Percentiles rank a stretch among this genome's conserved stretches.
Evolutionary conservation across 1,140 invertebrate genomes (phyloP).

Genomic region (Oreohelix idahoensis): DNA sequence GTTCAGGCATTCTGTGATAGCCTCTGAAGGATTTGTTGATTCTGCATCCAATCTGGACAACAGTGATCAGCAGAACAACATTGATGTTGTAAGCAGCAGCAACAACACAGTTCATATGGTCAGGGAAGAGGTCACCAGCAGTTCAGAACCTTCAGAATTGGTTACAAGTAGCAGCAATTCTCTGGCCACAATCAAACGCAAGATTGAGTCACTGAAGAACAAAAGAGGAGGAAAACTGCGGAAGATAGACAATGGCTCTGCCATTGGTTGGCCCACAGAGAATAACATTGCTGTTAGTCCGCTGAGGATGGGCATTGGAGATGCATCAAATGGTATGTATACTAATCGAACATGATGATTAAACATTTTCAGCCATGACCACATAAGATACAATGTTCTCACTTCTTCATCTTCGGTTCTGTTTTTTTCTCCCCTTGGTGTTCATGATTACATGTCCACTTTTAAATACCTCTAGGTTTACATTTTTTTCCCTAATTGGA

Average conservation of each 20-base stretch:
- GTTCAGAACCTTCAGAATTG: conserved; percentile 16
- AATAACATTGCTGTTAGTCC: conserved; percentile 35
- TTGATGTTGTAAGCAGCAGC: background rate
- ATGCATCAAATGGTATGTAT: background rate
- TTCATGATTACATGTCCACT: too few relatives aligned
- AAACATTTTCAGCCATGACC: too few relatives aligned
- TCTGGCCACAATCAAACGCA: conserved; percentile 31
- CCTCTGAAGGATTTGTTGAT: background rate
- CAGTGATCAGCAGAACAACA: background rate
- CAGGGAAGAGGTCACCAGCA: conserved; percentile 26
- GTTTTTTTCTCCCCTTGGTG: too few relatives aligned
- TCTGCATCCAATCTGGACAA: background rate
- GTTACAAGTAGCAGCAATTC: conserved; percentile 32
- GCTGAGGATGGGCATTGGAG: background rate
- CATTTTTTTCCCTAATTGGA: too few relatives aligned
- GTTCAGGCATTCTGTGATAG: background rate
- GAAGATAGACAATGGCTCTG: conserved; percentile 9
- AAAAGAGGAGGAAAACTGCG: conserved; percentile 29
- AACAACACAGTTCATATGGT: background rate
- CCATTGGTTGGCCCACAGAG: conserved; percentile 19
- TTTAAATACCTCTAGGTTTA: too few relatives aligned
- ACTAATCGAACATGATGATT: too few relatives aligned
- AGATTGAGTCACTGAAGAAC: conserved; percentile 29
- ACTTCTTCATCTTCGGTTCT: too few relatives aligned
- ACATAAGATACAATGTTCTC: too few relatives aligned